phyloP scores from a whole-genome alignment of 2,888 invertebrate species.

The Drosophila bunnanda region DNA sequence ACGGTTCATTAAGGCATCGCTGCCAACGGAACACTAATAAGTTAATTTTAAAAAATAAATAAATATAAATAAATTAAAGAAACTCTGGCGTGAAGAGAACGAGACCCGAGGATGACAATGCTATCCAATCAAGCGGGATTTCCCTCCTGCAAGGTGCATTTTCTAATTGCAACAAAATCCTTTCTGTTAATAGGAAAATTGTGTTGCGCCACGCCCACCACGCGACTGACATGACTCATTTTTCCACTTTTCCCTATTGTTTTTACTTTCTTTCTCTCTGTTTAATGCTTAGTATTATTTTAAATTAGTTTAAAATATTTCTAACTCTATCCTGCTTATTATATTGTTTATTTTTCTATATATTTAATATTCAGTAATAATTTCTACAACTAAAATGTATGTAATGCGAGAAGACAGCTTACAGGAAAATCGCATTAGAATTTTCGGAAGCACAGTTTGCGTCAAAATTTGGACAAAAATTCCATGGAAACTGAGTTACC shows the following conservation, averaged over 20 bases:
- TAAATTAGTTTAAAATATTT: too few species aligned
- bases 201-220: conserved; percentile 61
- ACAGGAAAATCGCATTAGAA: background rate
- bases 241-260: conserved; percentile 10
- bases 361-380: background rate
- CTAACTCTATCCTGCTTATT: too few species aligned
- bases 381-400: background rate
- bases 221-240: conserved; percentile 15
- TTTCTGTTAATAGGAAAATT: conserved; percentile 71
- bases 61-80: background rate
- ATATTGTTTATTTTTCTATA: too few species aligned
- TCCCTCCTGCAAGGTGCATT: conserved; percentile 61
- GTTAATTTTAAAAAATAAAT: background rate
- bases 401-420: background rate
- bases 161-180: conserved; percentile 77
- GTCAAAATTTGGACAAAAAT: background rate
- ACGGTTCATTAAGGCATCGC: conserved; percentile 50
- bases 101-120: conserved; percentile 1
- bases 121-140: conserved; percentile 15
- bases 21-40: conserved; percentile 16
- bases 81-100: background rate
- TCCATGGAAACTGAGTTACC: background rate
- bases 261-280: too few species aligned
- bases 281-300: too few species aligned
- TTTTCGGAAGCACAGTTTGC: background rate